Evolutionary conservation across 1,140 invertebrate species (phyloP), one percentile per base, ranked within the genome.

Genomic region (Sarcophaga peregrina): DNA sequence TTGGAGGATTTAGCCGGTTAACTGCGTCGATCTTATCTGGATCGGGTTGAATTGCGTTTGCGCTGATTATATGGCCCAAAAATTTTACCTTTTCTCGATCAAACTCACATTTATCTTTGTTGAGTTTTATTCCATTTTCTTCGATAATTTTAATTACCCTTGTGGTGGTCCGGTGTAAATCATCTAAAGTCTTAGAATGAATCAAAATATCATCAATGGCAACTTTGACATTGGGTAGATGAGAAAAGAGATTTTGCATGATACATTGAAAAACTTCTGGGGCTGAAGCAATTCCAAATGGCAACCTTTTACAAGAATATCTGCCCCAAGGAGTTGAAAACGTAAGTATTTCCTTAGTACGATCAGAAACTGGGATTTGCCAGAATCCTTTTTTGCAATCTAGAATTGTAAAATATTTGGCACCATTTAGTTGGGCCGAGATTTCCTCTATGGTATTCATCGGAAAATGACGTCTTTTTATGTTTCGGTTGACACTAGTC

Each of bases 301-400:
- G 88, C 50, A 90, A 73, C 75, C 86, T 83, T 45, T 84, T 76
- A 84, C 86, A 89, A 82, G 82, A 82, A 85, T 87, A 91, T 37
- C 87, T 78, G 20, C 89, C 88, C 82, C 86, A 90, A 6, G 87
- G 88, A 45, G 88, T 89, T 5, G 86, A 68, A 74, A 90, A 89
- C 0, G 89, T 89, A 48, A 86, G 84, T 11, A 83, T 75, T 82
- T 85, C 11, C n/a, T 85, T 84, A 75, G 86, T 89, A 54, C 91
- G 81, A 13, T 90, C 80, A 11, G 84, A 82, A 0, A 92, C 82
- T 50, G 86, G 82, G 9, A 91, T 85, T 82, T 91, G 87, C 90
- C 90, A 91, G 76, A 90, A 92, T 13, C n/a, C n/a, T n/a, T n/a
- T n/a, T n/a, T n/a, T n/a, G n/a, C 88, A 37, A 11, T 25, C 37